Base-by-base conservation (phyloP, 2,888 invertebrate genomes). In the Hemithea aestivaria region DNA sequence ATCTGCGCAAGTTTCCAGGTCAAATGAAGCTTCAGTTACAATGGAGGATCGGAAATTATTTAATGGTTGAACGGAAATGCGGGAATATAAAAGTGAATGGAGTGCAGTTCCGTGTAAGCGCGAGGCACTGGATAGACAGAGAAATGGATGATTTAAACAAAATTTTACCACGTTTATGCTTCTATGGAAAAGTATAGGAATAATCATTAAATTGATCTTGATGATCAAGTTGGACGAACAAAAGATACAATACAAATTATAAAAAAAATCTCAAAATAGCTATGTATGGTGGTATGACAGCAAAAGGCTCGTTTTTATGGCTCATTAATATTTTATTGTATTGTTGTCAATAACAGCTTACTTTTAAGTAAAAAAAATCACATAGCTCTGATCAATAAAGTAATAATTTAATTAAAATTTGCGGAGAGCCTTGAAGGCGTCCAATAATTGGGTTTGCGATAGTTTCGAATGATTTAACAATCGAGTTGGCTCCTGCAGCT, bases 61-160 rank as follows among this genome's bases (percentile, higher is more conserved):
- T 40, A 43, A 44, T 40, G 38, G 27, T 27, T 40, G 25, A 33
- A 38, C 40, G 47, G 43, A 28, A 40, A 25, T 40, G 35, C 38
- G 39, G 51, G 61, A 58, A 66, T 67, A 64, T 61, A 62, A 62
- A 58, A 69, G 58, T 51, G 61, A 66, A 63, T 62, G 65, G 62
- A 70, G 70, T 71, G 70, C 70, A 64, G 48, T 71, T 67, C 63
- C 61, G 35, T 71, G 70, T 70, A 53, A 39, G 35, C 29, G 42
- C 35, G 35, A 30, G 34, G 43, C 42, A 25, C 20, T 10, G 40
- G 26, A 31, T 42, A 45, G 49, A 16, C 42, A 33, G 34, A 4
- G 41, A 43, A 41, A 37, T 35, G 30, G 22, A 28, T 27, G 40
- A 27, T 31, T 25, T 38, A 30, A 35, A 29, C 23, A 21, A 22